A percentile compares a stretch with the other conserved stretches of the same genome.
Evolutionary conservation across 2,888 invertebrate species (phyloP).

Genomic region (Lagria hirta): DNA sequence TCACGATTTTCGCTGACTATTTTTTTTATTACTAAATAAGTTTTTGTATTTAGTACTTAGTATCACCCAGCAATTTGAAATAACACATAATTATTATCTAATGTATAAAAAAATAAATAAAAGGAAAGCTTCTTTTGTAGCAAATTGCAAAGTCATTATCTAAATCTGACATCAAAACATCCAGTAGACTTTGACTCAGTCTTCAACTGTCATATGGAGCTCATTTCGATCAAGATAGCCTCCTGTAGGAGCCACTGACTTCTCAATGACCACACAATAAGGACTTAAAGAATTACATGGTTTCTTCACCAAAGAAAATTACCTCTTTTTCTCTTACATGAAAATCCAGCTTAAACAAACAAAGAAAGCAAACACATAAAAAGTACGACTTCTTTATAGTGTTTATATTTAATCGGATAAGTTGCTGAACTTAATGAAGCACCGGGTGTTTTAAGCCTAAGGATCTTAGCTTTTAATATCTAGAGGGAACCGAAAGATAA

Average conservation of each 20-base stretch:
- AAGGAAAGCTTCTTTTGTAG: too few relatives aligned
- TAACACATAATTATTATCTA: too few relatives aligned
- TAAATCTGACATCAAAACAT: conserved; percentile 43
- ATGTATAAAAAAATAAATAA: too few relatives aligned
- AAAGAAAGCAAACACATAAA: conserved; percentile 11
- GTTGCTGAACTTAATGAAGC: conserved; percentile 40
- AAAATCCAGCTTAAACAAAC: conserved; percentile 10
- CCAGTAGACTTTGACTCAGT: conserved; percentile 36
- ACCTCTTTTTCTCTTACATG: conserved; percentile 16
- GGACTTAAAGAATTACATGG: conserved; percentile 34
- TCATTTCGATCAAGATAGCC: conserved; percentile 41
- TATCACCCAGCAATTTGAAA: too few relatives aligned
- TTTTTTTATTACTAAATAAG: too few relatives aligned
- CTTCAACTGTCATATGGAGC: conserved; percentile 39
- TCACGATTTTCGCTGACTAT: too few relatives aligned
- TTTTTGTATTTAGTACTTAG: too few relatives aligned
- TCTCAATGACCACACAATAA: conserved; percentile 38
- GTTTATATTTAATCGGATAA: conserved; percentile 44
- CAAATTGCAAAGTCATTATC: conserved; percentile 46
- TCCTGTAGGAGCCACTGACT: conserved; percentile 37
- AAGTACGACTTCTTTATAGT: conserved; percentile 28
- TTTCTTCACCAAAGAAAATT: conserved; percentile 16
- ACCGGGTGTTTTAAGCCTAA: conserved; percentile 37
- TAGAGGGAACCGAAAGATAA: too few relatives aligned
- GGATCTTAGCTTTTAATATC: too few relatives aligned